Conservation (phyloP, 2,113 vertebrate genomes). For the Otis tarda region DNA sequence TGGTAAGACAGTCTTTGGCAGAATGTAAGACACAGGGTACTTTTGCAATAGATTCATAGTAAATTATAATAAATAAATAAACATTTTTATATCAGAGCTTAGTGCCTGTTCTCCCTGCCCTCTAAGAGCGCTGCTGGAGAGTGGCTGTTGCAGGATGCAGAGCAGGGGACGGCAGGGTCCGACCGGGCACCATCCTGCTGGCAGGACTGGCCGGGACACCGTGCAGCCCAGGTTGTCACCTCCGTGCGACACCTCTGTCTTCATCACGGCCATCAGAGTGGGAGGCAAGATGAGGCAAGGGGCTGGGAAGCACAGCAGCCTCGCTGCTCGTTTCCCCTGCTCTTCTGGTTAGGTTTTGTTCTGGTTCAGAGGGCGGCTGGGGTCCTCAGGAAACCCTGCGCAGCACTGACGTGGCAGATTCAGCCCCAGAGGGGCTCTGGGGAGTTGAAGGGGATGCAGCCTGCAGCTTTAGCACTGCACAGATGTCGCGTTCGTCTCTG, state of each 20-base stretch:
- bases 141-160: not conserved
- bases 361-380: not conserved
- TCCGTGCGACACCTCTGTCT: too few relatives aligned
- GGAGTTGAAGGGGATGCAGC: not conserved
- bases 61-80: not conserved
- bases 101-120: not conserved
- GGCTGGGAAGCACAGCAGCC: too few relatives aligned
- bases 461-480: not conserved
- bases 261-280: not conserved
- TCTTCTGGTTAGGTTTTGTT: not conserved
- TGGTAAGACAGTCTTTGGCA: not conserved
- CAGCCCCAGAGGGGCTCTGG: not conserved
- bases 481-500: not conserved
- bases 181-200: too few relatives aligned
- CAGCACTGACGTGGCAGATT: accelerated
- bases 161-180: not conserved
- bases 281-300: not conserved
- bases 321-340: not conserved
- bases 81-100: not conserved
- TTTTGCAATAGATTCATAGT: not conserved
- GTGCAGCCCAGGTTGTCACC: not conserved
- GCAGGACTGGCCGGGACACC: not conserved
- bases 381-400: not conserved
- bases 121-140: not conserved
- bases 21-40: not conserved